Base-by-base conservation (phyloP, 2,797 vertebrate genomes). In the Chaetophractus vellerosus region DNA sequence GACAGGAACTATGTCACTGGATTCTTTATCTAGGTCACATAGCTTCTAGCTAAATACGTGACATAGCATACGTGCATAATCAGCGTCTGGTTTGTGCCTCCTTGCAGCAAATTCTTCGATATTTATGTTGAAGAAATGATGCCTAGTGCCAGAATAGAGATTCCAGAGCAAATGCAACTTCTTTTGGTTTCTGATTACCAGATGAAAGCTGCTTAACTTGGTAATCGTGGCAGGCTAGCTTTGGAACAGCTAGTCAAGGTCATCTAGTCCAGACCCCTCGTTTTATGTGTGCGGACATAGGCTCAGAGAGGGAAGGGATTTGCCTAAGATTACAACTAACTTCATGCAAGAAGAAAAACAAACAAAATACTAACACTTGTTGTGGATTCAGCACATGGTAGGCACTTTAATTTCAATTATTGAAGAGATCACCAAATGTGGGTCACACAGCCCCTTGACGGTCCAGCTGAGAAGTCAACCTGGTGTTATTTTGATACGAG, bases 1-100 rank as follows among this genome's bases (percentile, higher is more conserved):
- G 59, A 28, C 9, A 57, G 66, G 10, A 92, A 79, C n/a, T 52
- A 72, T 75, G 55, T 72, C 83, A 69, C 23, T 2, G 10, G 57
- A 90, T 87, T 84, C 28, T 76, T 93, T 86, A 89, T 83, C 90
- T 95, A 95, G 78, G 81, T 33, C 75, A 66, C 24, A 36, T 9
- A 55, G 41, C 80, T 92, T 66, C 74, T 52, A 59, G 88, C 21
- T 95, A 85, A 92, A 76, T 66, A 75, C 57, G 71, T 75, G 59
- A 85, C 64, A 88, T 2, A 57, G 64, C 38, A 45, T 7, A 66
- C 69, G 38, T 41, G 28, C 12, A 66, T 9, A 52, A 63, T 59
- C 55, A 50, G 61, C 9, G 24, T 50, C 86, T 76, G 48, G 14
- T 68, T 71, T 57, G 18, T 41, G 48, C 15, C 64, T 81, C 28